phyloP scores from a whole-genome alignment of 2,797 vertebrate genomes.

The Fundulus diaphanus region DNA sequence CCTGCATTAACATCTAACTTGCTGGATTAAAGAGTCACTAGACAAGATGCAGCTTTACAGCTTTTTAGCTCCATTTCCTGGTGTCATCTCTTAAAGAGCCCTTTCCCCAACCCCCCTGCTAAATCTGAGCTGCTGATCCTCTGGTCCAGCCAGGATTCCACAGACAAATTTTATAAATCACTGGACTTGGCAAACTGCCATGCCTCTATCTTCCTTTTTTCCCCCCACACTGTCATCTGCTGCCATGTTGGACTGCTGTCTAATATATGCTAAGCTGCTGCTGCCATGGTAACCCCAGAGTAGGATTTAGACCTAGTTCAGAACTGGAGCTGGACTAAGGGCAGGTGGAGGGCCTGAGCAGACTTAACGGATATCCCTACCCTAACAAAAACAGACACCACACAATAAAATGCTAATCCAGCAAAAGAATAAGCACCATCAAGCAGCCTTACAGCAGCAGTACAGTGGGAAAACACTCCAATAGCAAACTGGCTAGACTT shows the following conservation, averaged over 20 bases:
- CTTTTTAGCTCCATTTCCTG: slow-evolving; percentile 17
- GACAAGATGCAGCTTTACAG: slow-evolving; percentile 25
- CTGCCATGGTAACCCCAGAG: slow-evolving; percentile 82
- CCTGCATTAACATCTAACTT: slow-evolving; percentile 2
- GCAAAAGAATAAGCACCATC: slow-evolving; percentile 5
- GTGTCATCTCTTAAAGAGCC: slow-evolving; percentile 18
- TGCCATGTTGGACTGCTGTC: slow-evolving; percentile 73
- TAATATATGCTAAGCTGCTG: slow-evolving; percentile 85
- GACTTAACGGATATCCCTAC: slow-evolving; percentile 26
- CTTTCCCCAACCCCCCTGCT: slow-evolving; percentile 4
- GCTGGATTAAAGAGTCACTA: slow-evolving; percentile 32
- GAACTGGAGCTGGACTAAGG: slow-evolving; percentile 43
- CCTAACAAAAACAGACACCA: slow-evolving; percentile 22
- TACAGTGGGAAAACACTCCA: neutral
- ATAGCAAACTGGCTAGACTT: neutral
- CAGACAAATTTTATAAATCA: slow-evolving; percentile 29
- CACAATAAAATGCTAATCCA: slow-evolving; percentile 17
- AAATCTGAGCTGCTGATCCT: slow-evolving; percentile 3
- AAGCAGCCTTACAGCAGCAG: slow-evolving; percentile 17
- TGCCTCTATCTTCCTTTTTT: slow-evolving; percentile 1
- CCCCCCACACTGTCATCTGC: slow-evolving; percentile 19
- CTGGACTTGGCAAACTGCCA: neutral
- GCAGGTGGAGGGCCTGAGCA: slow-evolving; percentile 49
- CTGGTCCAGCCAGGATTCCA: slow-evolving; percentile 38
- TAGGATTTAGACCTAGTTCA: slow-evolving; percentile 78